Evolutionary conservation across 1,140 invertebrate genomes (phyloP), one percentile per base, ranked within the genome.

Genomic region (Drosophila arizonae): DNA sequence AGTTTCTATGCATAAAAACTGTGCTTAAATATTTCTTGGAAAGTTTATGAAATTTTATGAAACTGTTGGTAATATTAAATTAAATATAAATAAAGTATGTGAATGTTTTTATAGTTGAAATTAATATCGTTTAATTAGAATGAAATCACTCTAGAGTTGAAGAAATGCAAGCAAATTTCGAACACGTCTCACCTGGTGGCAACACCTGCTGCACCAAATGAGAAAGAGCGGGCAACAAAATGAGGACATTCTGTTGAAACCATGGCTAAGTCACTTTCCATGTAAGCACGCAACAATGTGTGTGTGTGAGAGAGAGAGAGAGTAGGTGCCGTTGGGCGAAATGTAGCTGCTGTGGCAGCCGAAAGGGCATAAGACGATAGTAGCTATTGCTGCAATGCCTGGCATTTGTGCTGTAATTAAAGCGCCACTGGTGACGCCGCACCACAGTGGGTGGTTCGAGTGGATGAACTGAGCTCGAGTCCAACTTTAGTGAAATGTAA

Each of bases 401-500:
- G 39, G 28, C 55, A 82, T 79, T 84, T 73, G 77, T 61, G 56
- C 58, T 52, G 64, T 76, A 87, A 86, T 86, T 86, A 87, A 61
- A 64, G 54, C 28, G 41, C 36, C 39, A 5, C 41, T 63, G 46
- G 54, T 41, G 51, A 41, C 33, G 17, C 10, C 1, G 15, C 30
- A 46, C 11, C 8, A 26, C 46, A 26, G 17, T 21, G 21, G 55
- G 55, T 43, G 41, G 61, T 26, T 50, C 33, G 11, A 21, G 61
- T 48, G 17, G 51, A 30, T 17, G 51, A 52, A 4, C 15, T 63
- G 48, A 36, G 45, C 39, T 54, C 30, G 33, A 13, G 11, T 30
- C 48, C 28, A 45, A 33, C 79, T 84, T 80, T 60, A 75, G 68
- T 64, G 71, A 87, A 87, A 87, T 87, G 84, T 87, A 87, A 88